Base-by-base conservation (phyloP, 2,888 invertebrate genomes). In the Sinopyrophorus schimmeli region DNA sequence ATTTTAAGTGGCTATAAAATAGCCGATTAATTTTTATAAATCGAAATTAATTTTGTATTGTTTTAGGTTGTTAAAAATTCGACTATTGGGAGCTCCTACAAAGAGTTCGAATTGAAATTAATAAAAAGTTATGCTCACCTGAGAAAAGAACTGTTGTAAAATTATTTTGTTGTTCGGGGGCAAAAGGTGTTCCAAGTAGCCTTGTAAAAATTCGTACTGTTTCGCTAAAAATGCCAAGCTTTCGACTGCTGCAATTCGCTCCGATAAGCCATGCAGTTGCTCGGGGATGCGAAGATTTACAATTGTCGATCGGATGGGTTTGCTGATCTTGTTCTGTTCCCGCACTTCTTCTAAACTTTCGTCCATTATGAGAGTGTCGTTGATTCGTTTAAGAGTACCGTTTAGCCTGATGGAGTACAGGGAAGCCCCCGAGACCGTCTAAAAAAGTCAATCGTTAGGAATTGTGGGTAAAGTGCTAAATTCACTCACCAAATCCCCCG, bases 241-340 rank as follows among this genome's bases (percentile, higher is more conserved):
- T 74, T 98, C 97, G 0, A 93, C 89, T 0, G 89, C 97, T 0
- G 95, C 91, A 10, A 95, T 84, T 51, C 97, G 79, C 66, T 94
- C 92, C 0, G 86, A 78, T 16, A 97, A 73, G 0, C 94, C 94
- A 68, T 87, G 88, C 9, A 96, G 74, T 43, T 80, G 84, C 49
- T 90, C 89, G 2, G 87, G 80, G 47, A 81, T 79, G 12, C 74
- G 76, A 23, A 89, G 71, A 65, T 87, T 80, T 18, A 89, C 84
- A 53, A 83, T 78, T 1, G 82, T 77, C 51, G 84, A 83, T 35
- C 84, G 70, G 30, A 73, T 70, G 0, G 83, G 83, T 60, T 78
- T 77, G 3, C 73, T 71, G 62, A 72, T 74, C 67, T 74, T 76
- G 40, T 73, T 67, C 7, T 66, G 67, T 62, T 74, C 34, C 68